Percentiles rank a stretch among this genome's conserved stretches.
These are phyloP conservation scores for Reinhardtius hippoglossoides DNA, from an alignment of 2,113 vertebrate genomes.

Conservation along the genomic window DNA sequence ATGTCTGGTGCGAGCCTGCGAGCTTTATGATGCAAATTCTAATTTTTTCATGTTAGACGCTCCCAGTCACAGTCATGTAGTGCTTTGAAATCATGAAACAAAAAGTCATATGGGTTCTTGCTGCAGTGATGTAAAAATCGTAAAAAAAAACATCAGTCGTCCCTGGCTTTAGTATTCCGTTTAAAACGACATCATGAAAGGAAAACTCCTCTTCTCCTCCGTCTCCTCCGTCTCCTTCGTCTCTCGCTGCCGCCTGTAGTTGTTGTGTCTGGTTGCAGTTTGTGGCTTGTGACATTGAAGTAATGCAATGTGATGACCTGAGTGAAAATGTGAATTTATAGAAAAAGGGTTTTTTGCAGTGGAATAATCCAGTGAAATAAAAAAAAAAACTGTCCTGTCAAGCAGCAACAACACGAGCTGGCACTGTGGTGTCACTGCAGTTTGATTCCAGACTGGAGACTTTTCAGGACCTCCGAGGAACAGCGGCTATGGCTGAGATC, in stretches of 20 bases:
- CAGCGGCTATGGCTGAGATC: not conserved
- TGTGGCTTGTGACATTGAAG: conserved; percentile 6
- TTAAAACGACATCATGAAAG: not conserved
- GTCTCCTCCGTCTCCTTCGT: not conserved
- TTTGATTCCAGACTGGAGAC: too few relatives aligned
- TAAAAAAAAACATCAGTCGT: not conserved
- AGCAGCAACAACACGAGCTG: not conserved
- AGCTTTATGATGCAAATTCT: not conserved
- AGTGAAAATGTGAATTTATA: conserved; percentile 12
- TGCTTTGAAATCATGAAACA: not conserved
- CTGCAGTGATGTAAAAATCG: not conserved
- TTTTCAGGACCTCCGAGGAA: too few relatives aligned
- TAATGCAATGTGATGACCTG: conserved; percentile 21
- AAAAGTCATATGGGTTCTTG: not conserved
- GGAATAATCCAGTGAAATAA: not conserved
- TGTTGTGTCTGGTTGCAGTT: conserved; percentile 10
- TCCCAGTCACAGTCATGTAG: not conserved
- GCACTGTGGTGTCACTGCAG: not conserved
- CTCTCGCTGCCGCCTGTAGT: not conserved
- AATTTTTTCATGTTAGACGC: not conserved
- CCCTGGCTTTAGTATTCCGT: not conserved
- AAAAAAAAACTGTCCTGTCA: not conserved
- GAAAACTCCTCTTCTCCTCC: too few relatives aligned
- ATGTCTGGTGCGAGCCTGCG: not conserved
- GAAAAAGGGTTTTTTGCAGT: conserved; percentile 3